phyloP scores from a whole-genome alignment of 2,113 vertebrate genomes.

The Salvelinus alpinus region DNA sequence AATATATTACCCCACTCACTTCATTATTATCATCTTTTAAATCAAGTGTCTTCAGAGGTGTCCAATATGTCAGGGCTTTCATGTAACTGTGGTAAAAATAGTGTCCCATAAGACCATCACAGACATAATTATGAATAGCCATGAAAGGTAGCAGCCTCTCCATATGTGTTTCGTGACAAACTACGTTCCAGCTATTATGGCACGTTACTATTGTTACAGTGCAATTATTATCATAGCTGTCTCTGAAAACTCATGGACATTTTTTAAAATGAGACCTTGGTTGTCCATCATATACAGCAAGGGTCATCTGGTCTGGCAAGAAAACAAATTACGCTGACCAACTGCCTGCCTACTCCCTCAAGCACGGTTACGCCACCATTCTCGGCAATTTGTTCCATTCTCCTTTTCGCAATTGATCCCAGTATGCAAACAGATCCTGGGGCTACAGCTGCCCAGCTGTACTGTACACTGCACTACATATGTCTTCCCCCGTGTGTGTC shows the following conservation, averaged over 20 bases:
- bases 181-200: background rate
- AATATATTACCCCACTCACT: background rate
- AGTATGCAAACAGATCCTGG: constrained; percentile 55
- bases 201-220: constrained; percentile 21
- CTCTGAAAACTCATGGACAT: constrained; percentile 42
- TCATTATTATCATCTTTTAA: constrained; percentile 60
- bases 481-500: background rate
- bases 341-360: constrained; percentile 49
- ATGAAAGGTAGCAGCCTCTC: constrained; percentile 50
- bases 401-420: constrained; percentile 62
- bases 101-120: constrained; percentile 32
- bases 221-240: constrained; percentile 53
- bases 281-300: constrained; percentile 52
- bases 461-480: constrained; percentile 16
- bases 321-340: constrained; percentile 65
- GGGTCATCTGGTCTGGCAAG: constrained; percentile 56
- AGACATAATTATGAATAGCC: constrained; percentile 63
- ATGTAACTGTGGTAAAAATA: constrained; percentile 35
- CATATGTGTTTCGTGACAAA: constrained; percentile 34
- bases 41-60: constrained; percentile 50
- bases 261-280: constrained; percentile 49
- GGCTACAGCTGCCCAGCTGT: constrained; percentile 46
- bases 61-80: constrained; percentile 46
- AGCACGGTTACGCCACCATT: constrained; percentile 51
- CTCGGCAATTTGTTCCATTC: constrained; percentile 68